Conservation (phyloP, 1,140 invertebrate genomes). For the Dreissena rostriformis region DNA sequence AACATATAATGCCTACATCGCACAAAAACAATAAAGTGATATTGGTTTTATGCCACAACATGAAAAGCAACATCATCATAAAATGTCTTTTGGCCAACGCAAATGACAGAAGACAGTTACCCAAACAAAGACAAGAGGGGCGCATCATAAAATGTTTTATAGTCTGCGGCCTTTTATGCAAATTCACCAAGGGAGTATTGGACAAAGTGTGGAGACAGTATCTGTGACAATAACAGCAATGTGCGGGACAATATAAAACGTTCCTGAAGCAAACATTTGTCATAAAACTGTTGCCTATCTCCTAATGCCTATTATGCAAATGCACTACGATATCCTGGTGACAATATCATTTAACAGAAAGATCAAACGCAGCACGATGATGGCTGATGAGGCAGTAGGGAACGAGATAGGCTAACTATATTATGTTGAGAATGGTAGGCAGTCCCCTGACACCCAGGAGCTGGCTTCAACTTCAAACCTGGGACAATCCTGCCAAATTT, state of each 20-base stretch:
- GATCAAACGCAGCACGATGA: conserved; percentile 35
- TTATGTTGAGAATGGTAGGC: conserved; percentile 34
- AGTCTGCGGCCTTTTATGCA: neutral
- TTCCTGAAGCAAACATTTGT: neutral
- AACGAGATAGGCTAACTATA: conserved; percentile 43
- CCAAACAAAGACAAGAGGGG: conserved; percentile 35
- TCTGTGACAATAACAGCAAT: neutral
- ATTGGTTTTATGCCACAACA: neutral
- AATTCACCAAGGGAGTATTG: conserved; percentile 1
- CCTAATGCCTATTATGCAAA: conserved; percentile 51
- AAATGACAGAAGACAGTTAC: conserved; percentile 50
- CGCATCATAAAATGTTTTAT: conserved; percentile 28
- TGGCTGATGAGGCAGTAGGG: conserved; percentile 20
- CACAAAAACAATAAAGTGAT: neutral
- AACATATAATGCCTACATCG: neutral
- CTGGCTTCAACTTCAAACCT: conserved; percentile 12
- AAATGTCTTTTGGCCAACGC: neutral
- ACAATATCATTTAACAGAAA: conserved; percentile 37
- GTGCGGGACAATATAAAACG: neutral
- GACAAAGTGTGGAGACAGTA: neutral
- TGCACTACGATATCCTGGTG: conserved; percentile 42
- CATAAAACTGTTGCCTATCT: conserved; percentile 44
- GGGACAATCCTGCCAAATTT: neutral
- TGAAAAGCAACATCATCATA: conserved; percentile 1
- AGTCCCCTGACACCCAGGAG: conserved; percentile 9